A percentile compares a stretch with the other conserved stretches of the same genome.
These are phyloP conservation scores for Hydrolagus affinis DNA, from an alignment of 2,113 vertebrate species.

Conservation along the genomic window DNA sequence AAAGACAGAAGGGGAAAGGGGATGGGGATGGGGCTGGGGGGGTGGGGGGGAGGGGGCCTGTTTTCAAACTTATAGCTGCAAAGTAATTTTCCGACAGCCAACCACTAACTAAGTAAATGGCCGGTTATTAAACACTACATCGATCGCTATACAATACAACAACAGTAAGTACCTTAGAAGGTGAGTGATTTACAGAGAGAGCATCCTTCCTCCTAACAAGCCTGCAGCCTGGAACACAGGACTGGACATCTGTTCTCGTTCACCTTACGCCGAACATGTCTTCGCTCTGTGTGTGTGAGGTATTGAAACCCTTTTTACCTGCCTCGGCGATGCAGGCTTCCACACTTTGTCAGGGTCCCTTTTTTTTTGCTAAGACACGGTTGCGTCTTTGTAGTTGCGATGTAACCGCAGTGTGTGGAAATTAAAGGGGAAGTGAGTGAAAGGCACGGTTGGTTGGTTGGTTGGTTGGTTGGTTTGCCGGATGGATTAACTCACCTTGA, in stretches of 20 bases:
- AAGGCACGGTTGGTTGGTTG: conserved; percentile 42
- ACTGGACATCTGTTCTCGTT: too few relatives aligned
- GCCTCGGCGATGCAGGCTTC: too few relatives aligned
- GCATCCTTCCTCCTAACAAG: not conserved
- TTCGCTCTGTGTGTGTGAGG: too few relatives aligned
- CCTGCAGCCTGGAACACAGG: too few relatives aligned
- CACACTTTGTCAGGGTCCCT: not conserved
- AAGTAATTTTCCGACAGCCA: not conserved
- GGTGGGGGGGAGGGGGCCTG: too few relatives aligned
- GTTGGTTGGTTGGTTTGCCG: too few relatives aligned
- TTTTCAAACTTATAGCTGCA: not conserved
- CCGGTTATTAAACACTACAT: too few relatives aligned
- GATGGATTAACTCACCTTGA: conserved; percentile 62
- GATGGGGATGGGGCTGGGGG: too few relatives aligned
- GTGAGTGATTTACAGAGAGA: conserved; percentile 5
- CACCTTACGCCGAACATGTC: too few relatives aligned
- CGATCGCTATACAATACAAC: too few relatives aligned
- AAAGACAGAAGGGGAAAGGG: too few relatives aligned
- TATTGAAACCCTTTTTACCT: not conserved
- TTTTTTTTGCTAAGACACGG: not conserved
- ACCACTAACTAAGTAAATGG: not conserved
- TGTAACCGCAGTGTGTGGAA: conserved; percentile 47
- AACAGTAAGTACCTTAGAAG: conserved; percentile 11
- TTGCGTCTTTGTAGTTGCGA: conserved; percentile 46
- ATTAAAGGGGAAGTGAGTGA: conserved; percentile 35